Evolutionary conservation across 2,797 vertebrate genomes (phyloP).

Genomic region (Onychomys leucogaster): DNA sequence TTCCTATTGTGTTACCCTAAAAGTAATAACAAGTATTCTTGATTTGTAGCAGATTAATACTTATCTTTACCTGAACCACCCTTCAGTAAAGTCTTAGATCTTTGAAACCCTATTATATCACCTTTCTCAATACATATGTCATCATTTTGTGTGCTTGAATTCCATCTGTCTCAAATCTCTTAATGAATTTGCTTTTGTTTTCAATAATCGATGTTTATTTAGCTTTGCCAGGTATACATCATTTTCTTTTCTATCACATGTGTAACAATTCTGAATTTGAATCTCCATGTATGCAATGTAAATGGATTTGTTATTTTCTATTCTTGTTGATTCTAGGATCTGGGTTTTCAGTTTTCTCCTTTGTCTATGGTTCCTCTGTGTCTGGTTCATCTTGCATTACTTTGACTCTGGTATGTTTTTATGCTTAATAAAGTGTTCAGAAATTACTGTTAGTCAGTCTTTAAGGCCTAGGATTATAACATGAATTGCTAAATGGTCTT

Average conservation of each 20-base stretch:
- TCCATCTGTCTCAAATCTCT: not conserved
- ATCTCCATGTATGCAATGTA: not conserved
- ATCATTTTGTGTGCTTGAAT: not conserved
- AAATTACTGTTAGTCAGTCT: not conserved
- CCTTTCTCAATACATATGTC: not conserved
- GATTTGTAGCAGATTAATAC: conserved; percentile 19
- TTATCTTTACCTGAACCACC: conserved; percentile 13
- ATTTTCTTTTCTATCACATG: not conserved
- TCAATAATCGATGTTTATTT: not conserved
- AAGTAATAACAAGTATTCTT: not conserved
- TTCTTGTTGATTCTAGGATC: not conserved
- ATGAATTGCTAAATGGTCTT: no score
- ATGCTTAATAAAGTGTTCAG: not conserved
- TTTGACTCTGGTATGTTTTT: not conserved
- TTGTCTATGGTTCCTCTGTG: not conserved
- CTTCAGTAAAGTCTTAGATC: not conserved
- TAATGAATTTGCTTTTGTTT: conserved; percentile 11
- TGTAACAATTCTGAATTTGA: conserved; percentile 21
- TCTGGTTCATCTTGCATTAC: not conserved
- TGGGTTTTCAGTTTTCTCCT: not conserved
- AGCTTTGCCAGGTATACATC: not conserved
- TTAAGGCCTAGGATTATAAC: not conserved
- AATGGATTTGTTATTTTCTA: not conserved
- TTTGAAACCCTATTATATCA: not conserved
- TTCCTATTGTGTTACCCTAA: not conserved